phyloP scores from a whole-genome alignment of 2,113 vertebrate genomes.

The Xiphophorus hellerii region DNA sequence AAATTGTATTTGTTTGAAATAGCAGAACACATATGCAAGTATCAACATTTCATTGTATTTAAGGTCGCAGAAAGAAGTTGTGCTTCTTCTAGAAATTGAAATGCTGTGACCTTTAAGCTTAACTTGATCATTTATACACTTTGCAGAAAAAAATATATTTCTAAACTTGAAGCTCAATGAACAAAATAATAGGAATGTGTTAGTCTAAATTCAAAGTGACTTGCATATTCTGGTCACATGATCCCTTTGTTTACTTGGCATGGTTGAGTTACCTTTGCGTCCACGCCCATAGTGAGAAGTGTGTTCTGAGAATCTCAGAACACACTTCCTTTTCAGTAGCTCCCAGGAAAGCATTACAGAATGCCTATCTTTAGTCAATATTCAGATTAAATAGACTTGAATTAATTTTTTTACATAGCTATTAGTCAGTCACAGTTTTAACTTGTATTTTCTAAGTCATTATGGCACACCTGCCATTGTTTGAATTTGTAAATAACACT shows the following conservation, averaged over 20 bases:
- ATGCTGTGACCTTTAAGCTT: background rate
- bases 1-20: background rate
- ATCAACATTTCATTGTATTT: background rate
- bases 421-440: background rate
- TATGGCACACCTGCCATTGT: background rate
- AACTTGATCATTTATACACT: too few relatives aligned
- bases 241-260: background rate
- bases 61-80: background rate
- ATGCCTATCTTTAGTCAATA: slow-evolving; percentile 1
- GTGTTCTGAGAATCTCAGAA: background rate
- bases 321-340: background rate
- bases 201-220: slow-evolving; percentile 49
- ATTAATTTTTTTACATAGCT: background rate
- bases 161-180: background rate
- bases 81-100: slow-evolving; percentile 3
- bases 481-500: background rate
- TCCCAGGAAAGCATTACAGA: background rate
- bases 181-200: background rate
- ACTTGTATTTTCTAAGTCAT: background rate
- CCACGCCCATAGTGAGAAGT: slow-evolving; percentile 55
- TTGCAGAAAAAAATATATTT: too few relatives aligned
- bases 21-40: background rate
- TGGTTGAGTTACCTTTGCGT: background rate
- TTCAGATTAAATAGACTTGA: background rate
- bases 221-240: slow-evolving; percentile 64